Evolutionary conservation across 2,888 invertebrate genomes (phyloP).

Genomic region (Myopa tessellatipennis): DNA sequence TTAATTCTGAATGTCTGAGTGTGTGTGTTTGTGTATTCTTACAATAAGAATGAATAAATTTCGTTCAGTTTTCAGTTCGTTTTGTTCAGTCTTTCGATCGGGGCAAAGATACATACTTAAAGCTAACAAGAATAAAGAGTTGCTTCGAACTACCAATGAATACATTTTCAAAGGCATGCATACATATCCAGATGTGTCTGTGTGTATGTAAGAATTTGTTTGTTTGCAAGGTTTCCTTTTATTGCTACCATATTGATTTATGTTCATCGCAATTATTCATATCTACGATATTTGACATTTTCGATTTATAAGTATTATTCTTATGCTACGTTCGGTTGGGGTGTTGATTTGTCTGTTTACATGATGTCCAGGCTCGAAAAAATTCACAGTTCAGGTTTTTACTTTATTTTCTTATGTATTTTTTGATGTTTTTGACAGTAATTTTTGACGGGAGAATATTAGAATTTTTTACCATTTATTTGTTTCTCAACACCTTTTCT

Average conservation of each 20-base stretch:
- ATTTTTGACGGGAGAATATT: no score
- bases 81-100: not conserved
- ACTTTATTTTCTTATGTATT: not conserved
- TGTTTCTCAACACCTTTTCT: no score
- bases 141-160: no score
- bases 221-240: not conserved
- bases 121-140: no score
- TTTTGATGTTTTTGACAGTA: not conserved
- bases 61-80: not conserved
- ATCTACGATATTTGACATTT: conserved; percentile 21
- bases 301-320: not conserved
- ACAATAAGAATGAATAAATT: not conserved
- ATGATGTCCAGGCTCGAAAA: no score
- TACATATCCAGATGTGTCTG: not conserved
- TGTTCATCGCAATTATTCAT: conserved; percentile 31
- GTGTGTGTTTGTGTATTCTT: not conserved
- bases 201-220: not conserved
- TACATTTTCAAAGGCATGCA: not conserved
- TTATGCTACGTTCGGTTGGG: no score
- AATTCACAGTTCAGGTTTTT: no score
- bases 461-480: not conserved
- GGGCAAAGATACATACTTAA: no score
- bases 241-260: conserved; percentile 33
- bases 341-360: no score
- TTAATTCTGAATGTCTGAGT: not conserved